These are phyloP conservation scores for Ammodytes marinus DNA, from an alignment of 2,113 vertebrate genomes.

Conservation along the genomic window DNA sequence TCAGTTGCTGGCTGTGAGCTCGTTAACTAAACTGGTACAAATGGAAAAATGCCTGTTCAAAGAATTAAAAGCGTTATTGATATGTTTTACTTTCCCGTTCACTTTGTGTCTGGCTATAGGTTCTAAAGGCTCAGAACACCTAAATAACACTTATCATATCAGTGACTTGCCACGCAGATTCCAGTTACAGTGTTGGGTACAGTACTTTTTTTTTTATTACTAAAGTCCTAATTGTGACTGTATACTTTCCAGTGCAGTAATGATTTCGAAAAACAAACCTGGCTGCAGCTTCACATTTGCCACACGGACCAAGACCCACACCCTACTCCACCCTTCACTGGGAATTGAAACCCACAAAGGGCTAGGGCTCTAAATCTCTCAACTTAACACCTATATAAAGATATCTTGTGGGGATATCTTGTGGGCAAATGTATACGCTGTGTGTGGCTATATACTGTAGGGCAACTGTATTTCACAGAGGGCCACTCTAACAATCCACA, in stretches of 20 bases:
- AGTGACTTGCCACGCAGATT: background rate
- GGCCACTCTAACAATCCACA: slow-evolving; percentile 57
- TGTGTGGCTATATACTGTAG: background rate
- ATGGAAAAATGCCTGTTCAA: background rate
- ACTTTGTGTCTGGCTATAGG: too few species aligned
- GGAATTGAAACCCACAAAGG: background rate
- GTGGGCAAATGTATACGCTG: background rate
- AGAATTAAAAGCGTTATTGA: background rate
- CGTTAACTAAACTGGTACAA: background rate
- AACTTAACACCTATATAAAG: slow-evolving; percentile 1
- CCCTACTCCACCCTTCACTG: background rate
- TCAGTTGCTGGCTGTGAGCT: background rate
- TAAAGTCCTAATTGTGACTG: background rate
- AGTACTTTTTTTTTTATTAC: too few species aligned
- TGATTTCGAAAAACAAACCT: background rate
- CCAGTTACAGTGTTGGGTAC: background rate
- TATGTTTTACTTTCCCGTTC: too few species aligned
- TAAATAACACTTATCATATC: background rate
- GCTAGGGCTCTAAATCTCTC: background rate
- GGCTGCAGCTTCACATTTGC: too few species aligned
- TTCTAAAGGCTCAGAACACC: background rate
- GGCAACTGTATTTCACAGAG: slow-evolving; percentile 12
- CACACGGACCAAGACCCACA: too few species aligned
- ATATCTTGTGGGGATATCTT: background rate
- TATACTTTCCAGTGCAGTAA: background rate